A percentile compares a stretch with the other conserved stretches of the same genome.
phyloP scores from a whole-genome alignment of 1,140 invertebrate species.

The Lutraria rhynchaena region DNA sequence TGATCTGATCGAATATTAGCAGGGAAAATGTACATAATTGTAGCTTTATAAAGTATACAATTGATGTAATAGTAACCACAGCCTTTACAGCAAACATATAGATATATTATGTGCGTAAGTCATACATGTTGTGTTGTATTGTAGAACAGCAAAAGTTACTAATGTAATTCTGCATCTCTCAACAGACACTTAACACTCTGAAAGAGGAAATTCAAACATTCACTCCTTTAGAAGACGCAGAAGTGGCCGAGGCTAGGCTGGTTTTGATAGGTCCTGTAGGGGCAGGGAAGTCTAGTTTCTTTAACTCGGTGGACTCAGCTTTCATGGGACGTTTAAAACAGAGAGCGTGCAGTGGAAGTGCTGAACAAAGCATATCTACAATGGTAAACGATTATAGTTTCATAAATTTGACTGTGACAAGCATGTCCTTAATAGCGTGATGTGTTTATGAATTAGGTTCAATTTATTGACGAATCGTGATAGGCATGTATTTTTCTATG shows the following conservation, averaged over 20 bases:
- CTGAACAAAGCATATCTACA: neutral
- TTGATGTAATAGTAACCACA: no score
- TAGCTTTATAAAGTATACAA: no score
- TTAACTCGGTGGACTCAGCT: conserved; percentile 23
- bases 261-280: conserved; percentile 18
- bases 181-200: conserved; percentile 1
- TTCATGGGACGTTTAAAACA: conserved; percentile 6
- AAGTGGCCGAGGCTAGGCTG: neutral
- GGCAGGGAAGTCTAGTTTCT: conserved; percentile 37
- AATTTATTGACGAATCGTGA: no score
- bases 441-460: no score
- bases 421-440: neutral
- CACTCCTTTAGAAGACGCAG: neutral
- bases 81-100: no score
- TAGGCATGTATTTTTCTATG: no score
- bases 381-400: neutral
- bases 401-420: neutral
- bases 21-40: no score
- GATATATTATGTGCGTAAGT: no score
- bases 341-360: conserved; percentile 13
- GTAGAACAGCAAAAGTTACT: no score
- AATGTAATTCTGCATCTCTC: no score
- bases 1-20: no score
- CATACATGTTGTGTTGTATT: no score
- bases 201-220: conserved; percentile 18